Percentiles rank a stretch among this genome's conserved stretches.
phyloP scores from a whole-genome alignment of 2,113 vertebrate genomes.

The Climacteris rufus region DNA sequence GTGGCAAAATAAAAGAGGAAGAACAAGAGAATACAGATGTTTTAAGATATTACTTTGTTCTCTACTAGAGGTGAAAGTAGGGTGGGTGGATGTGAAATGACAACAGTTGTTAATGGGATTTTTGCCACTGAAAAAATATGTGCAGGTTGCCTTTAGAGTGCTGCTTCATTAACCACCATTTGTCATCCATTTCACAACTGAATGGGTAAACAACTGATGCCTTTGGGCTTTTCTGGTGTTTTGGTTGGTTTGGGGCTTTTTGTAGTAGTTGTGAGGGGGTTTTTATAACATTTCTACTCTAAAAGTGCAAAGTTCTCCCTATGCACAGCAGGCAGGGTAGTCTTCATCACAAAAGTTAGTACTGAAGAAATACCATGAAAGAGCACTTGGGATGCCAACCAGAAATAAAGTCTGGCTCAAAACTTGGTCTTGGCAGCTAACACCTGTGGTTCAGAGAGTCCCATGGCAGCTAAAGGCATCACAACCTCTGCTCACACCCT shows the following conservation, averaged over 20 bases:
- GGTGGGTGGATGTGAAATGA: background rate
- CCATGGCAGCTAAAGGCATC: background rate
- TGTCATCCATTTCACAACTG: background rate
- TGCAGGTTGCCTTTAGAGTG: background rate
- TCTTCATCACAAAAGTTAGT: background rate
- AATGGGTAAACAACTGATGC: background rate
- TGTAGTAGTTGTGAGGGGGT: background rate
- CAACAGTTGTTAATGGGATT: background rate
- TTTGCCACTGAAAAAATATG: background rate
- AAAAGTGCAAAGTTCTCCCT: background rate
- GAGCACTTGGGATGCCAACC: background rate
- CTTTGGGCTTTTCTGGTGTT: background rate
- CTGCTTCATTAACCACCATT: background rate
- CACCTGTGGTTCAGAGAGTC: background rate
- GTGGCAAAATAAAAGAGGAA: background rate
- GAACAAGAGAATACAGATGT: background rate
- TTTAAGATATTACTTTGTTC: background rate
- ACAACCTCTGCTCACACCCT: background rate
- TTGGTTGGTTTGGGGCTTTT: background rate
- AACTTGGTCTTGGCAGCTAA: background rate
- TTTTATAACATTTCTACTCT: background rate
- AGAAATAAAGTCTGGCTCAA: background rate
- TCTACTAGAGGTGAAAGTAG: background rate
- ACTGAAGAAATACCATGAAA: background rate
- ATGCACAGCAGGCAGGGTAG: background rate